These are phyloP conservation scores for Kryphioiulus occultus DNA, from an alignment of 2,888 invertebrate species.

Conservation along the genomic window DNA sequence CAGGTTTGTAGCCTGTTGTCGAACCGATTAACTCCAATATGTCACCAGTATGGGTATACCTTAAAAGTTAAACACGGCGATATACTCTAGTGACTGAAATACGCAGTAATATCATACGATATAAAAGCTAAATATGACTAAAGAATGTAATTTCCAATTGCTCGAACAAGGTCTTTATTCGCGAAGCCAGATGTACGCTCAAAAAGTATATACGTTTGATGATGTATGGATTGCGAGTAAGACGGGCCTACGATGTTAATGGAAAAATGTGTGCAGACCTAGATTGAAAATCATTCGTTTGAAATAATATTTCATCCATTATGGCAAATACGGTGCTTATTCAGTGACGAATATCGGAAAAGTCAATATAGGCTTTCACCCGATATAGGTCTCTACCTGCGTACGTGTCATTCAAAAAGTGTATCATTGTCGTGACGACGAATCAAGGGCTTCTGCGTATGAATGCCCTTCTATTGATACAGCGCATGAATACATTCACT, in stretches of 20 bases:
- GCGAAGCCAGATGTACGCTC: no score
- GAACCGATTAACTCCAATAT: no score
- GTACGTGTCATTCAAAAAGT: background rate
- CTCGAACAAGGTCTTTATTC: no score
- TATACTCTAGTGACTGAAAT: no score
- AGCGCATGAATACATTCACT: slow-evolving; percentile 17
- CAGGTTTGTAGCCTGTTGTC: no score
- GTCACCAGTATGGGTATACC: no score
- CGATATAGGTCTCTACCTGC: background rate
- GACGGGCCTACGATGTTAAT: background rate
- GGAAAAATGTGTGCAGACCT: background rate
- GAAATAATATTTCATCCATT: slow-evolving; percentile 30
- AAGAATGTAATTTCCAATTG: no score
- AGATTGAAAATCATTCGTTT: slow-evolving; percentile 27
- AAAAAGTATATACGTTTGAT: no score
- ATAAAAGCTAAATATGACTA: no score
- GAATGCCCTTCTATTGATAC: background rate
- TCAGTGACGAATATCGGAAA: slow-evolving; percentile 1
- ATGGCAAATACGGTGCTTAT: slow-evolving; percentile 22
- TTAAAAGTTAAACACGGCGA: no score
- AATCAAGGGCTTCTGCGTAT: background rate
- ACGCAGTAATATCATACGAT: no score
- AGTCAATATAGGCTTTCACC: slow-evolving; percentile 13
- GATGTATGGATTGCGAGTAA: background rate
- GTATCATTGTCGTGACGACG: background rate